Percentiles rank a stretch among this genome's conserved stretches.
These are phyloP conservation scores for Zygothrica quintamaculata DNA, from an alignment of 2,888 invertebrate species.

Conservation along the genomic window DNA sequence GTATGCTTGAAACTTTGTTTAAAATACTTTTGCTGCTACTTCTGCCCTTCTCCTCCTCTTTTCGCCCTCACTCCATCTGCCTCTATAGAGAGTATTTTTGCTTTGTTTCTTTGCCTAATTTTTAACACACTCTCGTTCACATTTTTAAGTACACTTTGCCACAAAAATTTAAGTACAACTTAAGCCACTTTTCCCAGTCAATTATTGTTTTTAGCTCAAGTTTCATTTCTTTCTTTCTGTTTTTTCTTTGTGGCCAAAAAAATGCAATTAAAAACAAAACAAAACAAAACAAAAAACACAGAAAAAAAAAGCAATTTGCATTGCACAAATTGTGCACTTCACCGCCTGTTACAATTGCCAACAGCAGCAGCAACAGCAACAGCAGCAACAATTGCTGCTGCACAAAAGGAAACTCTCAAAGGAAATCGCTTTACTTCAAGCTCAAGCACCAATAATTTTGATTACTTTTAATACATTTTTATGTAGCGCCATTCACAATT, in stretches of 20 bases:
- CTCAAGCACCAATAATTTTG: conserved; percentile 34
- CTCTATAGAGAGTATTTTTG: background rate
- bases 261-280: conserved; percentile 13
- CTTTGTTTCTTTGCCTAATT: conserved; percentile 56
- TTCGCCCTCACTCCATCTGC: background rate
- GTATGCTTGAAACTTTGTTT: conserved; percentile 19
- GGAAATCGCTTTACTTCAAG: conserved; percentile 37
- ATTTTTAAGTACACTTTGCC: conserved; percentile 42
- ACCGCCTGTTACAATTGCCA: conserved; percentile 62
- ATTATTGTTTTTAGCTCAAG: conserved; percentile 27
- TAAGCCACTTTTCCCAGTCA: conserved; percentile 1
- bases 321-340: too few relatives aligned
- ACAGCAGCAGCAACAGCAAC: too few relatives aligned
- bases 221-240: too few relatives aligned
- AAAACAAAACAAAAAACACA: conserved; percentile 42
- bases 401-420: conserved; percentile 25
- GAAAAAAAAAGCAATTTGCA: conserved; percentile 17
- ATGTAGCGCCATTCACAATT: too few relatives aligned
- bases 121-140: conserved; percentile 37
- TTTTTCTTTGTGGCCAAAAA: too few relatives aligned
- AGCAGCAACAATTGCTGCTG: background rate
- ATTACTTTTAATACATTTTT: conserved; percentile 32
- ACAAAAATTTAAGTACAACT: conserved; percentile 24
- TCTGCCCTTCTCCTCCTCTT: conserved; percentile 27
- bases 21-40: too few relatives aligned